Conservation (phyloP, 2,113 vertebrate species). For the Delphinapterus leucas region DNA sequence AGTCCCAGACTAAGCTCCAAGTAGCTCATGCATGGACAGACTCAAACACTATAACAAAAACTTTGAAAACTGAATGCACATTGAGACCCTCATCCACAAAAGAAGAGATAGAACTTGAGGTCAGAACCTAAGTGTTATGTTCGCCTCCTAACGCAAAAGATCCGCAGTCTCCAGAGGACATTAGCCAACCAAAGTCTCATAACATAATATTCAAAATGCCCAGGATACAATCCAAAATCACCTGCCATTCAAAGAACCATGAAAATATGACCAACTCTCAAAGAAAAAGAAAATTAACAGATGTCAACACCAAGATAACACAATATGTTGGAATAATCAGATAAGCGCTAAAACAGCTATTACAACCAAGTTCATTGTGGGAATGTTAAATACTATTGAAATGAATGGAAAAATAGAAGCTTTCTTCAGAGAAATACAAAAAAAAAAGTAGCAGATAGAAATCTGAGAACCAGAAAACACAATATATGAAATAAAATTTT, state of each 20-base stretch:
- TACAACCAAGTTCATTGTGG: background rate
- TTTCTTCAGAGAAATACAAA: background rate
- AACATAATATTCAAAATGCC: background rate
- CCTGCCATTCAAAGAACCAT: background rate
- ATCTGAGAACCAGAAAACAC: background rate
- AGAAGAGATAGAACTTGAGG: background rate
- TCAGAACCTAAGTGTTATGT: background rate
- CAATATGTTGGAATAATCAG: background rate
- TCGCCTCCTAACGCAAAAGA: background rate
- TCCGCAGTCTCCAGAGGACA: background rate
- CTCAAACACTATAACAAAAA: background rate
- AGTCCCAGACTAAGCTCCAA: background rate
- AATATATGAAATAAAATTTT: background rate
- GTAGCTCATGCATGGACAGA: background rate
- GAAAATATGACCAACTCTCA: background rate
- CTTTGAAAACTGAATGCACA: background rate
- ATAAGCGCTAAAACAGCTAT: background rate
- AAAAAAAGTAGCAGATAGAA: background rate
- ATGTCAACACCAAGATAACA: background rate
- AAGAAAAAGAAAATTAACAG: background rate
- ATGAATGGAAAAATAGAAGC: background rate
- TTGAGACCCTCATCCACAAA: background rate
- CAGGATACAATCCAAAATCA: background rate
- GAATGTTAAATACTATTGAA: background rate
- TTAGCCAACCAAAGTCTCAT: background rate